Conservation (phyloP, 2,888 invertebrate genomes). For the Pyrrhosoma nymphula region DNA sequence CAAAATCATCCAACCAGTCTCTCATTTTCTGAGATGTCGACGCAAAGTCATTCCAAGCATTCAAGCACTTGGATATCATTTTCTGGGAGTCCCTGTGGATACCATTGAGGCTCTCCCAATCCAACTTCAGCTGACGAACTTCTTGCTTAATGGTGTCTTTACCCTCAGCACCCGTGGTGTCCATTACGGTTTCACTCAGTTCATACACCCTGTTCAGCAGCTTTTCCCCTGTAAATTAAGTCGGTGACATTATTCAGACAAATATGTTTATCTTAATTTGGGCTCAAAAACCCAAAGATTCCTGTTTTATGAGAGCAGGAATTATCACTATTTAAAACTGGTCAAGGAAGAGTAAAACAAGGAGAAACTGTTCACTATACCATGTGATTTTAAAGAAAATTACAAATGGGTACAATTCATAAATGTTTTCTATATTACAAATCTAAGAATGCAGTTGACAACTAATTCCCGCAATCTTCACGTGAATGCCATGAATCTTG, state of each 20-base stretch:
- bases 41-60: conserved; percentile 90
- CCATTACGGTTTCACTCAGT: conserved; percentile 86
- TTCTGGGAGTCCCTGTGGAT: conserved; percentile 89
- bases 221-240: conserved; percentile 78
- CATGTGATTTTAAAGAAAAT: no score
- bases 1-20: conserved; percentile 87
- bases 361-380: no score
- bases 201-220: conserved; percentile 87
- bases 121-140: conserved; percentile 87
- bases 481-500: neutral
- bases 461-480: no score
- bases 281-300: no score
- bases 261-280: no score
- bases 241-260: neutral
- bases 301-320: neutral
- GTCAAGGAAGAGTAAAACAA: no score
- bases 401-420: no score
- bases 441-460: no score
- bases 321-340: neutral
- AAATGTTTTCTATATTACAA: no score
- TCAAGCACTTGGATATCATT: conserved; percentile 86
- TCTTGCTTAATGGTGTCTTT: conserved; percentile 90
- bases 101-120: conserved; percentile 90
- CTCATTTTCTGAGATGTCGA: conserved; percentile 86
- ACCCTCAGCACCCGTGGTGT: conserved; percentile 90